Evolutionary conservation across 2,113 vertebrate genomes (phyloP).

Genomic region (Mungos mungo): DNA sequence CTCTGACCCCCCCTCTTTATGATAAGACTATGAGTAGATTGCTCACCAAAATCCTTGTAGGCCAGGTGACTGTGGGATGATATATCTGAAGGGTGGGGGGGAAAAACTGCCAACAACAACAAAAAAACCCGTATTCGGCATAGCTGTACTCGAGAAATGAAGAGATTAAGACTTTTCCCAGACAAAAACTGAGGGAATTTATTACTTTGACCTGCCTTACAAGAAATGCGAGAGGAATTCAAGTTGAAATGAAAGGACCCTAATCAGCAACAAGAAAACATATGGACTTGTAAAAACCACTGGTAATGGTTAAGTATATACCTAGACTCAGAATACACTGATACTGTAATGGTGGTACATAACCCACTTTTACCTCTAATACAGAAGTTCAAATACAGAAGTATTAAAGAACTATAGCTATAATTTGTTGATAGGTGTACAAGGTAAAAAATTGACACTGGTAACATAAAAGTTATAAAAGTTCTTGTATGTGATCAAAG

Average conservation of each 20-base stretch:
- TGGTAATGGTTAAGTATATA: not conserved
- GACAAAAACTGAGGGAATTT: not conserved
- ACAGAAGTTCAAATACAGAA: not conserved
- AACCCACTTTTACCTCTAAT: not conserved
- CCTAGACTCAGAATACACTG: not conserved
- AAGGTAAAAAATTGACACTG: not conserved
- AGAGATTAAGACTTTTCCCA: not conserved
- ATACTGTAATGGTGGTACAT: not conserved
- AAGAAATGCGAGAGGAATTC: not conserved
- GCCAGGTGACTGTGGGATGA: not conserved
- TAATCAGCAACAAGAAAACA: constrained; percentile 14
- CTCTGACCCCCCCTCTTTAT: not conserved
- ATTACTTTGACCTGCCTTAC: not conserved
- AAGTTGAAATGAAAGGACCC: not conserved
- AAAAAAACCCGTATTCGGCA: not conserved
- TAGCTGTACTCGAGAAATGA: not conserved
- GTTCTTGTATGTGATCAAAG: not conserved
- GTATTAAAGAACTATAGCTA: not conserved
- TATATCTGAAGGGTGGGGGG: not conserved
- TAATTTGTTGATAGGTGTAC: not conserved
- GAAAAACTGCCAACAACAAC: not conserved
- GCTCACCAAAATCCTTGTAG: not conserved
- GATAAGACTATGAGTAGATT: not conserved
- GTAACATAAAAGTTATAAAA: not conserved
- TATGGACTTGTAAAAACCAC: not conserved